Conservation (phyloP, 2,113 vertebrate genomes). For the Mormoops blainvillei region DNA sequence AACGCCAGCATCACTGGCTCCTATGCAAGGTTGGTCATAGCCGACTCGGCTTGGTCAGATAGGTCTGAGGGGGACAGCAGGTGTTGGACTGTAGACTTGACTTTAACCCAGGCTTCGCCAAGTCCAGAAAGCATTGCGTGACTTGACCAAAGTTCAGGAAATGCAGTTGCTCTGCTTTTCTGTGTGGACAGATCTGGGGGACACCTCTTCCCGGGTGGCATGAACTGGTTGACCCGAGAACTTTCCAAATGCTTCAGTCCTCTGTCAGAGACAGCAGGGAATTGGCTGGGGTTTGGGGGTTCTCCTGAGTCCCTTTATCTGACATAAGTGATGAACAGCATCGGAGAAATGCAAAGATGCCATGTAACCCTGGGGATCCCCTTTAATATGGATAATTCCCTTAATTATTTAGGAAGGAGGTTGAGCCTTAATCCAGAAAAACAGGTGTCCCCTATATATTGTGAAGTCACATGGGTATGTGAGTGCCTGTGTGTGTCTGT, state of each 20-base stretch:
- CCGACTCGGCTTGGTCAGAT: not conserved
- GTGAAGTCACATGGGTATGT: not conserved
- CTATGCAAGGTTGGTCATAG: not conserved
- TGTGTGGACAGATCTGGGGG: not conserved
- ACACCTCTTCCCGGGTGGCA: not conserved
- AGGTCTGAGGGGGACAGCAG: not conserved
- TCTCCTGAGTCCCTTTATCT: not conserved
- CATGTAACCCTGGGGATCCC: not conserved
- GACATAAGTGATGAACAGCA: not conserved
- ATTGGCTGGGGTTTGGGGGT: not conserved
- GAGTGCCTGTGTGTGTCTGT: not conserved
- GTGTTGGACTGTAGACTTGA: not conserved
- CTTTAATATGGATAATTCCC: not conserved
- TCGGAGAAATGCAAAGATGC: not conserved
- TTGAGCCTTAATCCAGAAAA: not conserved
- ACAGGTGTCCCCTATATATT: not conserved
- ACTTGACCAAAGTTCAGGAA: not conserved
- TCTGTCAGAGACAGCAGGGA: not conserved
- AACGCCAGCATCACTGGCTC: not conserved
- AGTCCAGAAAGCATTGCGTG: not conserved
- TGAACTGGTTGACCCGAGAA: not conserved
- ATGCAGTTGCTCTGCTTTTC: not conserved
- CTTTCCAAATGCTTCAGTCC: not conserved
- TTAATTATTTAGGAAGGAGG: not conserved
- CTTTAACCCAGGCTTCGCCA: not conserved